Percentiles rank a stretch among this genome's conserved stretches.
Evolutionary conservation across 2,113 vertebrate species (phyloP).

Genomic region (Hemiscyllium ocellatum): DNA sequence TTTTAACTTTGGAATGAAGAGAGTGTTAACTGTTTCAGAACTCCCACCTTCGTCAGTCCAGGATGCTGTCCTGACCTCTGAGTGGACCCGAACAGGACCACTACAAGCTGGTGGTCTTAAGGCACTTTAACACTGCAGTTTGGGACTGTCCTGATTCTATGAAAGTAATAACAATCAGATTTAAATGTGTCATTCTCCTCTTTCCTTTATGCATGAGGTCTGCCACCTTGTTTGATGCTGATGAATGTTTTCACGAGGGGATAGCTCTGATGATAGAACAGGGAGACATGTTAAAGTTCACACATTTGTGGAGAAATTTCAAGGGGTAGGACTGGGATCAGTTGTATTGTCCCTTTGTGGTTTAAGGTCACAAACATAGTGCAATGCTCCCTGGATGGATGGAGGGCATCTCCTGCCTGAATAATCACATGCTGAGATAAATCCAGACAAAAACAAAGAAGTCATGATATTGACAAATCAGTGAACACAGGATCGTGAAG

Average conservation of each 20-base stretch:
- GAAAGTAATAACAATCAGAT: neutral
- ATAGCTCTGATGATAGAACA: neutral
- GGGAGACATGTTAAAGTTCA: neutral
- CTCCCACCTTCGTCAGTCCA: neutral
- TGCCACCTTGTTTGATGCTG: neutral
- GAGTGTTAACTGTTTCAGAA: neutral
- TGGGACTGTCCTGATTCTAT: neutral
- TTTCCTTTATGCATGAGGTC: neutral
- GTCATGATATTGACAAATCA: neutral
- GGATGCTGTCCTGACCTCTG: neutral
- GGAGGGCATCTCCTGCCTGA: neutral
- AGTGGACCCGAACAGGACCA: neutral
- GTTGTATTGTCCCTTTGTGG: neutral
- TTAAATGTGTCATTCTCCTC: neutral
- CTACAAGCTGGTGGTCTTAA: neutral
- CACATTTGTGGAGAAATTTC: neutral
- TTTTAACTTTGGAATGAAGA: neutral
- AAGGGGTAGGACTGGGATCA: neutral
- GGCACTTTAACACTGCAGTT: neutral
- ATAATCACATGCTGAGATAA: neutral
- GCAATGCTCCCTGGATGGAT: neutral
- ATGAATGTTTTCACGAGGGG: neutral
- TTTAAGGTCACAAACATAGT: neutral
- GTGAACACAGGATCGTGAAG: neutral
- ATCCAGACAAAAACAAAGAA: neutral